Evolutionary conservation across 2,888 invertebrate genomes (phyloP).

Genomic region (Liposcelis brunnea): DNA sequence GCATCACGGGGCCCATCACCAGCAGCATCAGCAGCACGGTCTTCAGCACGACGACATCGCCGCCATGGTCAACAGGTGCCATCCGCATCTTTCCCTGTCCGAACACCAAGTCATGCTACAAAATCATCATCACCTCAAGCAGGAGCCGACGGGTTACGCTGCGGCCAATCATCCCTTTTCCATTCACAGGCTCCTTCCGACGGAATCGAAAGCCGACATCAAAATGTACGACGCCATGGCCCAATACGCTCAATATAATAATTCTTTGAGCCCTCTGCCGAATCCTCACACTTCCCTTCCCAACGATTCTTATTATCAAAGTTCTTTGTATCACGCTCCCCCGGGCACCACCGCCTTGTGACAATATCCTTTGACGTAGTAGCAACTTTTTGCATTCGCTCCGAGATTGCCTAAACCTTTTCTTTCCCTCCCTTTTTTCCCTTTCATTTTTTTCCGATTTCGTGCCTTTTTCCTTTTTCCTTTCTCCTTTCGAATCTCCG

Average conservation of each 20-base stretch:
- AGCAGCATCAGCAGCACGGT: conserved; percentile 31
- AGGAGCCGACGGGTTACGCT: conserved; percentile 52
- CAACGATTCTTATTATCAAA: conserved; percentile 68
- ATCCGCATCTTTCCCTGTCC: conserved; percentile 28
- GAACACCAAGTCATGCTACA: conserved; percentile 31
- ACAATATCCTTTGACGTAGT: conserved; percentile 81
- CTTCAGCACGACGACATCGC: conserved; percentile 38
- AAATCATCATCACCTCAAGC: conserved; percentile 51
- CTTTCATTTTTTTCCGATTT: neutral
- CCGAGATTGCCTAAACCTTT: conserved; percentile 9
- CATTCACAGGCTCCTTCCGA: conserved; percentile 79
- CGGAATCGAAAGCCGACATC: conserved; percentile 73
- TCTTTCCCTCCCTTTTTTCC: too few relatives aligned
- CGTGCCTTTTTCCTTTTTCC: conserved; percentile 2
- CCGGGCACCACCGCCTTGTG: conserved; percentile 70
- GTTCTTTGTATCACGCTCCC: conserved; percentile 49
- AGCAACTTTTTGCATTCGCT: conserved; percentile 24
- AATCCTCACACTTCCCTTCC: conserved; percentile 29
- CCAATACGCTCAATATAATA: conserved; percentile 35
- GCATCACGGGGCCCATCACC: conserved; percentile 37
- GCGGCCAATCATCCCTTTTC: conserved; percentile 85
- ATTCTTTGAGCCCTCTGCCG: conserved; percentile 27
- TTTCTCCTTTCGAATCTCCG: conserved; percentile 4
- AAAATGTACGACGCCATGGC: conserved; percentile 75
- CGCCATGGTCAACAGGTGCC: conserved; percentile 42